A percentile compares a stretch with the other conserved stretches of the same genome.
These are phyloP conservation scores for Ophion costatus DNA, from an alignment of 2,888 invertebrate species.

Conservation along the genomic window DNA sequence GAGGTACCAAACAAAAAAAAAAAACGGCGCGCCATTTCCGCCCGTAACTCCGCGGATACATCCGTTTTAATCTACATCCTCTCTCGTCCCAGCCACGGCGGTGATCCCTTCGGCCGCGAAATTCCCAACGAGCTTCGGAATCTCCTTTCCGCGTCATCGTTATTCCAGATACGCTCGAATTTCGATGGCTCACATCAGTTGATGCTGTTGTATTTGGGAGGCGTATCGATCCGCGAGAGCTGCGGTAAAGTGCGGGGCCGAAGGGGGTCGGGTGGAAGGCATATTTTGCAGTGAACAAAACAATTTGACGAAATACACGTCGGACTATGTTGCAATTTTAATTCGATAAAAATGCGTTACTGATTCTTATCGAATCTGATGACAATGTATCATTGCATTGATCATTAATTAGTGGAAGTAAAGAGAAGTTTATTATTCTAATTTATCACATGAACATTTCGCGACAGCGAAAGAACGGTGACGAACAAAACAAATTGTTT, in stretches of 20 bases:
- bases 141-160: constrained; percentile 20
- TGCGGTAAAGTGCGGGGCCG: not conserved
- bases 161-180: constrained; percentile 60
- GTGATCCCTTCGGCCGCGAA: constrained; percentile 66
- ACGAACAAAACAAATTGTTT: too few species aligned
- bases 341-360: not conserved
- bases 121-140: constrained; percentile 48
- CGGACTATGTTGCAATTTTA: not conserved
- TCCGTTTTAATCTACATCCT: constrained; percentile 2
- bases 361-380: too few species aligned
- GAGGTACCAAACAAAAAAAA: constrained; percentile 75
- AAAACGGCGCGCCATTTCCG: constrained; percentile 77
- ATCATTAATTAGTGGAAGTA: too few species aligned
- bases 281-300: not conserved
- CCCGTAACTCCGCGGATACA: constrained; percentile 55
- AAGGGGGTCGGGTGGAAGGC: not conserved
- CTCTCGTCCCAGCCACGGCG: constrained; percentile 62
- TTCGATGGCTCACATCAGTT: constrained; percentile 76
- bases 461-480: too few species aligned
- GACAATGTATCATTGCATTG: too few species aligned
- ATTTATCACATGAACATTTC: too few species aligned
- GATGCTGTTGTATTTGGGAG: constrained; percentile 69
- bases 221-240: not conserved
- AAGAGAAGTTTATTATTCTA: too few species aligned
- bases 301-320: not conserved